These are phyloP conservation scores for Orthonyx spaldingii DNA, from an alignment of 2,113 vertebrate species.

Conservation along the genomic window DNA sequence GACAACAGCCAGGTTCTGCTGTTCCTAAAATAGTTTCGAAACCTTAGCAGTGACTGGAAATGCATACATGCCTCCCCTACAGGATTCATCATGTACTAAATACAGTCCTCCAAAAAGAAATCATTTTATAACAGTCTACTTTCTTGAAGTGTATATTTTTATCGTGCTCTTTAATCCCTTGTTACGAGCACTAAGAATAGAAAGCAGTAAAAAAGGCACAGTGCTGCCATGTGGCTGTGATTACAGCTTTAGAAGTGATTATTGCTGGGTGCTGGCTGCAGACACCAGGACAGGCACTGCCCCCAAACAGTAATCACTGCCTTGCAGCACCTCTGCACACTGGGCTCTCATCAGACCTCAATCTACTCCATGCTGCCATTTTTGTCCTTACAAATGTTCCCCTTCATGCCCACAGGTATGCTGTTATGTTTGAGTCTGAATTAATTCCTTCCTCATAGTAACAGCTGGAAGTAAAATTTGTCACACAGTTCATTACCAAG, in stretches of 20 bases:
- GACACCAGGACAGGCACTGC: not conserved
- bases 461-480: not conserved
- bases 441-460: not conserved
- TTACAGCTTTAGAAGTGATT: conserved; percentile 22
- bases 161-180: not conserved
- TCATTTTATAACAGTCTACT: not conserved
- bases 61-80: not conserved
- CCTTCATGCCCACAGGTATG: not conserved
- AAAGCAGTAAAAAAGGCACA: conserved; percentile 27
- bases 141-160: not conserved
- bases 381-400: not conserved
- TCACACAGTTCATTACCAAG: not conserved
- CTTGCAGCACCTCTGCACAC: not conserved
- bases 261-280: not conserved
- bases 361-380: not conserved
- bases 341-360: not conserved
- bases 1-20: conserved; percentile 61
- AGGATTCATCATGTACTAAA: conserved; percentile 8
- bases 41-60: conserved; percentile 21
- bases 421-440: not conserved
- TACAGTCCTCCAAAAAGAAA: conserved; percentile 21
- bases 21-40: conserved; percentile 63
- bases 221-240: conserved; percentile 19
- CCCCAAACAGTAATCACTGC: not conserved
- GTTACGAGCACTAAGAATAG: conserved; percentile 48